Conservation (phyloP, 2,888 invertebrate species). For the Athrips mouffetella region DNA sequence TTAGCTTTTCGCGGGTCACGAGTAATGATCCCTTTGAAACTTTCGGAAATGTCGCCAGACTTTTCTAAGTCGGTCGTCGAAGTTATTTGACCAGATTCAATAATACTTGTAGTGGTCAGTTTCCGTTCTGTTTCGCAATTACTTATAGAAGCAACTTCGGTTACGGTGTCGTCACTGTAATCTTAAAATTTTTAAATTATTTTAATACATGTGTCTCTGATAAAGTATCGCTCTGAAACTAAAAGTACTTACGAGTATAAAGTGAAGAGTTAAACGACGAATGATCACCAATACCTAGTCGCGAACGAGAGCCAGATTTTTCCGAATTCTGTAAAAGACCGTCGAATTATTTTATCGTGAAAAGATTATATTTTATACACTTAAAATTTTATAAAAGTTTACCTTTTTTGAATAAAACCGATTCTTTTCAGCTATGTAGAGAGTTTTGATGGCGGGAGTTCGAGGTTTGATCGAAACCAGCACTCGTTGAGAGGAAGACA, state of each 20-base stretch:
- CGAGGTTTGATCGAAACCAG: slow-evolving; percentile 59
- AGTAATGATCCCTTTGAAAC: slow-evolving; percentile 39
- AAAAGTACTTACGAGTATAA: slow-evolving; percentile 47
- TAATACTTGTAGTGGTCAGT: slow-evolving; percentile 31
- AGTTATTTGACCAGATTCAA: slow-evolving; percentile 35
- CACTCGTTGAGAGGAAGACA: slow-evolving; percentile 50
- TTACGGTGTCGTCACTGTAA: slow-evolving; percentile 43
- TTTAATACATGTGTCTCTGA: background rate
- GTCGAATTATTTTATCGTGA: background rate
- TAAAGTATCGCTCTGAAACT: background rate
- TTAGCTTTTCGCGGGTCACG: slow-evolving; percentile 29
- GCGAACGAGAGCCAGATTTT: slow-evolving; percentile 54
- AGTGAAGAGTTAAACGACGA: slow-evolving; percentile 54
- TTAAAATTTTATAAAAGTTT: background rate
- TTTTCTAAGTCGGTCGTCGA: slow-evolving; percentile 38
- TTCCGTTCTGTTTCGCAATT: slow-evolving; percentile 32
- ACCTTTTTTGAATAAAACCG: slow-evolving; percentile 54
- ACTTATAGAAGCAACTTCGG: slow-evolving; percentile 35
- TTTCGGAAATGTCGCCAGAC: slow-evolving; percentile 38
- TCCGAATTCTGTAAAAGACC: slow-evolving; percentile 47
- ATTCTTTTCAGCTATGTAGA: slow-evolving; percentile 59
- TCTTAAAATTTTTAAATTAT: slow-evolving; percentile 28
- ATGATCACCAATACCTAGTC: slow-evolving; percentile 63
- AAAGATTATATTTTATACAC: background rate
- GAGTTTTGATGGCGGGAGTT: slow-evolving; percentile 53